These are phyloP conservation scores for Pantherophis alleghaniensis DNA, from an alignment of 2,797 vertebrate genomes.

Conservation along the genomic window DNA sequence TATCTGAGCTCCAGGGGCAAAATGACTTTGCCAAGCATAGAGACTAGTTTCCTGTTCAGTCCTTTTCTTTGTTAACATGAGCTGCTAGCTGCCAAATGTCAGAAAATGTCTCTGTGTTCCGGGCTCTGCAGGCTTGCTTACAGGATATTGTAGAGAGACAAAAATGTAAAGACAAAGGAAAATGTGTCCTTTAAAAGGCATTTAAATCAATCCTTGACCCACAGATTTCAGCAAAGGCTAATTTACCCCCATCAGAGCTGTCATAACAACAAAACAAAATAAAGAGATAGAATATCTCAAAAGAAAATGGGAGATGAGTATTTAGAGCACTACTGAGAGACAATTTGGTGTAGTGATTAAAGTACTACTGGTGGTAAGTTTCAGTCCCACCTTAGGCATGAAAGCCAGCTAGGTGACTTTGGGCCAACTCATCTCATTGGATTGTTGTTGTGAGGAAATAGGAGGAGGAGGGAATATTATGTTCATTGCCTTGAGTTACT, in stretches of 20 bases:
- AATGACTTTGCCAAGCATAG: conserved; percentile 5
- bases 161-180: conserved; percentile 55
- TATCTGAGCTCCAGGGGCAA: conserved; percentile 52
- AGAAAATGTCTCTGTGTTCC: conserved; percentile 58
- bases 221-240: conserved; percentile 57
- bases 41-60: conserved; percentile 47
- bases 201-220: conserved; percentile 66
- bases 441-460: not conserved
- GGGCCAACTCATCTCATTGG: not conserved
- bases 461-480: not conserved
- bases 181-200: conserved; percentile 69
- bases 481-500: not conserved
- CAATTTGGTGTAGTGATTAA: not conserved
- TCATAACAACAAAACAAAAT: not conserved
- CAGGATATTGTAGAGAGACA: conserved; percentile 11
- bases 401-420: not conserved
- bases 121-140: conserved; percentile 35
- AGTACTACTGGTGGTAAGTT: not conserved
- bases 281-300: not conserved
- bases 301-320: not conserved
- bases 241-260: conserved; percentile 21
- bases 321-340: conserved; percentile 52
- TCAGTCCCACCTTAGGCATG: not conserved
- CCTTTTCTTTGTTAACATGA: conserved; percentile 38
- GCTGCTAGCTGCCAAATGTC: conserved; percentile 56